Evolutionary conservation across 2,113 vertebrate genomes (phyloP).

Genomic region (Mungos mungo): DNA sequence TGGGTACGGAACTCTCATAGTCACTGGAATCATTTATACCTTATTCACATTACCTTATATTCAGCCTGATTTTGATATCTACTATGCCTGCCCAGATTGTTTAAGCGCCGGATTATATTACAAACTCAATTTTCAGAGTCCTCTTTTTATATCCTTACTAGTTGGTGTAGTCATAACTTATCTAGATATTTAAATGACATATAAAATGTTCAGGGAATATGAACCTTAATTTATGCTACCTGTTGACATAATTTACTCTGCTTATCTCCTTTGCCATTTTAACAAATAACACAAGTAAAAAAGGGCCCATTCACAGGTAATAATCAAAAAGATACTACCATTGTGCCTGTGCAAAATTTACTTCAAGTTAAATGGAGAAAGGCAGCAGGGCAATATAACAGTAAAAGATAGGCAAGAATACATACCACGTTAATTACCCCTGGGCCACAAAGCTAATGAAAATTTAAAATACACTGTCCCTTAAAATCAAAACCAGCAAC

Average conservation of each 20-base stretch:
- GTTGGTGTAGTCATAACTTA: background rate
- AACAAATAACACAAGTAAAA: conserved; percentile 12
- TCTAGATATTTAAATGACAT: background rate
- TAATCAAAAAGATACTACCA: background rate
- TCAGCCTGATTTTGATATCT: background rate
- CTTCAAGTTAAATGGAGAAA: conserved; percentile 22
- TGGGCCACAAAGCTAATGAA: background rate
- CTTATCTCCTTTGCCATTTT: background rate
- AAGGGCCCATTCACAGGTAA: background rate
- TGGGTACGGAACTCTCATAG: background rate
- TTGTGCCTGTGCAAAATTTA: background rate
- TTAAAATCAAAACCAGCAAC: background rate
- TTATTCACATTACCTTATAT: background rate
- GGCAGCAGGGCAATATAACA: conserved; percentile 19
- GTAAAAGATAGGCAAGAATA: background rate
- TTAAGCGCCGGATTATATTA: background rate
- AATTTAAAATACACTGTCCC: background rate
- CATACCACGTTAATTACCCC: background rate
- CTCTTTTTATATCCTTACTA: background rate
- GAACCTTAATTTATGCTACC: background rate
- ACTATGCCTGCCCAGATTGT: background rate
- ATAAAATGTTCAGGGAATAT: background rate
- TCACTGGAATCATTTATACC: background rate
- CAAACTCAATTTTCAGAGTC: background rate
- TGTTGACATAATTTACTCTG: background rate